Evolutionary conservation across 2,888 invertebrate genomes (phyloP), one percentile per base, ranked within the genome.

Genomic region (Dasysyrphus tricinctus): DNA sequence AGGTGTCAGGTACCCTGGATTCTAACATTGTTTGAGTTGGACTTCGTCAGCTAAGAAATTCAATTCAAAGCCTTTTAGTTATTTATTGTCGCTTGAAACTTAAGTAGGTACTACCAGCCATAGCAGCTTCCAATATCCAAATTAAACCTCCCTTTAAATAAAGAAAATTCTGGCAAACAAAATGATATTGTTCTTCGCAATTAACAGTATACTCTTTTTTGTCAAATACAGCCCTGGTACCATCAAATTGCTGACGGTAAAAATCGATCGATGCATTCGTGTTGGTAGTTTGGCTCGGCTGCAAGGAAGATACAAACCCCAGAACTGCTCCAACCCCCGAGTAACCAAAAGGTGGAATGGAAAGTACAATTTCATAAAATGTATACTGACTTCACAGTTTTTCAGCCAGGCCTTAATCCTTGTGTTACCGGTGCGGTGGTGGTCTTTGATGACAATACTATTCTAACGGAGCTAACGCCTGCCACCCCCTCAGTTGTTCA

Each of bases 251-350:
- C n/a, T 39, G 39, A 47, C 59, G 42, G 11, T 37, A 56, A 80
- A 75, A 61, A 69, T 80, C 76, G 84, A 85, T 77, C 80, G 80
- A 80, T 85, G 84, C 84, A 80, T 63, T 80, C 49, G 37, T 77
- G 72, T 69, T 44, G 37, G 65, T 65, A 65, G 61, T 78, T 56
- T 73, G 19, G 19, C 37, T 65, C 56, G 65, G 56, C 49, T 75
- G 51, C 69, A 69, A 42, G 37, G 16, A 42, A 69, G 70, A 44
- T 24, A 24, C 16, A 16, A 63, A 39, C 11, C 59, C 44, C 61
- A 44, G 14, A 12, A 19, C 8, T n/a, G n/a, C n/a, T n/a, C n/a
- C n/a, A n/a, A n/a, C 8, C 12, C 51, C 39, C 61, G 57, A 73
- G 49, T 29, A 75, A 72, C 56, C 56, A 39, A 49, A 24, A 44